phyloP scores from a whole-genome alignment of 2,797 vertebrate species.

The Huso huso region DNA sequence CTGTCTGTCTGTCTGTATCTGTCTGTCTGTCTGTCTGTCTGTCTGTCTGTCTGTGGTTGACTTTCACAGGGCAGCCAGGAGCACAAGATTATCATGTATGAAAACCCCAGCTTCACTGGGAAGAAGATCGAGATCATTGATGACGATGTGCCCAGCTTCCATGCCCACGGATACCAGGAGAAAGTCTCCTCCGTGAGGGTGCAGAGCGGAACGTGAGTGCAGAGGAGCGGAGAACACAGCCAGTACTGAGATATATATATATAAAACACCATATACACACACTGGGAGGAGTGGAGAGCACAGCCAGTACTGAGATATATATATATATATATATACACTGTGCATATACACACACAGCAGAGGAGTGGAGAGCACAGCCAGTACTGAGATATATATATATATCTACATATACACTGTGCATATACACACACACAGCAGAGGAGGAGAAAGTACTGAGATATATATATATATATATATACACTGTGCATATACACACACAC shows the following conservation, averaged over 20 bases:
- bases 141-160: constrained; percentile 93
- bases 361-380: too few species aligned
- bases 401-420: too few species aligned
- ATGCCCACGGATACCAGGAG: constrained; percentile 91
- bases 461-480: too few species aligned
- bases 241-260: too few species aligned
- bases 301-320: too few species aligned
- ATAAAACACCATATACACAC: not conserved
- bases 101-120: constrained; percentile 87
- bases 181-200: constrained; percentile 88
- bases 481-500: too few species aligned
- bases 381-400: too few species aligned
- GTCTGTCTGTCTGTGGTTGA: not conserved
- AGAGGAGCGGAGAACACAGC: not conserved
- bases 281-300: too few species aligned
- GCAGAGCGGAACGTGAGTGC: constrained; percentile 88
- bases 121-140: constrained; percentile 97
- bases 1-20: not conserved
- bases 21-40: not conserved
- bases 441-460: too few species aligned
- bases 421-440: too few species aligned
- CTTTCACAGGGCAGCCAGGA: constrained; percentile 83
- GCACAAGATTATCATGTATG: constrained; percentile 90
- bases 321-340: too few species aligned
- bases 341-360: too few species aligned